A percentile compares a stretch with the other conserved stretches of the same genome.
Evolutionary conservation across 2,888 invertebrate species (phyloP).

Genomic region (Tetrapedia diversipes): DNA sequence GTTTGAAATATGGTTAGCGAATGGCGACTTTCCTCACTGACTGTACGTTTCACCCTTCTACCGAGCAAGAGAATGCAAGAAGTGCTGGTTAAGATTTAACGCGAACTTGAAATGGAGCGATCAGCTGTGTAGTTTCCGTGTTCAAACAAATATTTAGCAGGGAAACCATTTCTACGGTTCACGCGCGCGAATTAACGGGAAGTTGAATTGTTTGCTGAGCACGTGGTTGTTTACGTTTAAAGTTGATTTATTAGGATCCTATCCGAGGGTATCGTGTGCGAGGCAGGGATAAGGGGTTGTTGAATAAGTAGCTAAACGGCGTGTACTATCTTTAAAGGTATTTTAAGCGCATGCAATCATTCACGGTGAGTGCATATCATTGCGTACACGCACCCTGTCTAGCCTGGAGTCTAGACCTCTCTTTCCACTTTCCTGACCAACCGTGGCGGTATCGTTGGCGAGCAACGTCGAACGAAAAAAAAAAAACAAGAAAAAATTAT

Average conservation of each 20-base stretch:
- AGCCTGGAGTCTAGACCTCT: slow-evolving; percentile 46
- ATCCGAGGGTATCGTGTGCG: slow-evolving; percentile 13
- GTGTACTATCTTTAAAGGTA: slow-evolving; percentile 36
- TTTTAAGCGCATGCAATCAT: slow-evolving; percentile 46
- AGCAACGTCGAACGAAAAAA: slow-evolving; percentile 43
- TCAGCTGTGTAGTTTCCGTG: slow-evolving; percentile 15
- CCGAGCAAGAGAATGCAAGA: slow-evolving; percentile 28
- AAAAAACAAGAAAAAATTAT: slow-evolving; percentile 50
- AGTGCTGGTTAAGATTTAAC: slow-evolving; percentile 22
- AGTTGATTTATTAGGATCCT: slow-evolving; percentile 31
- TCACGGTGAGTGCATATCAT: slow-evolving; percentile 51
- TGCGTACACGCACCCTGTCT: slow-evolving; percentile 56
- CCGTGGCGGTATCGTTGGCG: slow-evolving; percentile 49
- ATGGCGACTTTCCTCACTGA: too few species aligned
- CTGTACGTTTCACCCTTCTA: slow-evolving; percentile 21
- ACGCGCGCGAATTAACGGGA: not conserved
- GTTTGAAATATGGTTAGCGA: too few species aligned
- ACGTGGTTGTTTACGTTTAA: not conserved
- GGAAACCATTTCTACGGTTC: not conserved
- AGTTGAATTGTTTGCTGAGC: not conserved
- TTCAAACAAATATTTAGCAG: slow-evolving; percentile 12
- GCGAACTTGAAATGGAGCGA: slow-evolving; percentile 14
- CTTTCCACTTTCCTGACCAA: slow-evolving; percentile 55
- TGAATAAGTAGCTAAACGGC: slow-evolving; percentile 27
- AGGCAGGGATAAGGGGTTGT: slow-evolving; percentile 23